Evolutionary conservation across 2,888 invertebrate species (phyloP).

Genomic region (Cetonia aurata): DNA sequence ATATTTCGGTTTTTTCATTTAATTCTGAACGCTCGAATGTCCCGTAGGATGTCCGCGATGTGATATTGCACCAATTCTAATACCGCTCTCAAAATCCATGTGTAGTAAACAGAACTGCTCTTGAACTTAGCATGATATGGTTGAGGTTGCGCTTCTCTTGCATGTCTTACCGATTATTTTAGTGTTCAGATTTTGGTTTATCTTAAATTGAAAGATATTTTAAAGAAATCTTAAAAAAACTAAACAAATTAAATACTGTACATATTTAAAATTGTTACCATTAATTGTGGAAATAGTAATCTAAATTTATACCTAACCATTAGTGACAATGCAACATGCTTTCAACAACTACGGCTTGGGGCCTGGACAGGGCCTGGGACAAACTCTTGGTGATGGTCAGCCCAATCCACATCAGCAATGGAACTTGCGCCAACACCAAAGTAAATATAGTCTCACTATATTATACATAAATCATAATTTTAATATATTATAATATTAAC

Average conservation of each 20-base stretch:
- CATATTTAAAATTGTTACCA: conserved; percentile 37
- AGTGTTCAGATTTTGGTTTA: conserved; percentile 34
- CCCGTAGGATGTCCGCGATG: conserved; percentile 34
- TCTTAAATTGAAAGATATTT: conserved; percentile 41
- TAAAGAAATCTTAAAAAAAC: conserved; percentile 35
- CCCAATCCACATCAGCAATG: conserved; percentile 67
- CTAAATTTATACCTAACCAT: conserved; percentile 52
- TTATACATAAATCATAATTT: conserved; percentile 43
- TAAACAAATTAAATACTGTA: conserved; percentile 43
- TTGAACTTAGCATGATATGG: conserved; percentile 57
- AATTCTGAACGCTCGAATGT: conserved; percentile 25
- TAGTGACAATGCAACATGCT: conserved; percentile 71
- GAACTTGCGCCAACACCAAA: conserved; percentile 65
- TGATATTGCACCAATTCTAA: conserved; percentile 41
- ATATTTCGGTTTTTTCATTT: conserved; percentile 39
- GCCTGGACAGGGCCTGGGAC: conserved; percentile 66
- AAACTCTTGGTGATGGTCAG: conserved; percentile 72
- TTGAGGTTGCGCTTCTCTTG: conserved; percentile 49
- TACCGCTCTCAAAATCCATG: conserved; percentile 40
- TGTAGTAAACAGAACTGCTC: conserved; percentile 56
- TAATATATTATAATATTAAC: conserved; percentile 36
- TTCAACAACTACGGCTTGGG: conserved; percentile 71
- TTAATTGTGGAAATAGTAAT: conserved; percentile 46
- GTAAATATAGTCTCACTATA: conserved; percentile 62
- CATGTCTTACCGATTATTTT: conserved; percentile 39